Evolutionary conservation across 2,888 invertebrate species (phyloP), one percentile per base, ranked within the genome.

Genomic region (Sarcophaga rosellei): DNA sequence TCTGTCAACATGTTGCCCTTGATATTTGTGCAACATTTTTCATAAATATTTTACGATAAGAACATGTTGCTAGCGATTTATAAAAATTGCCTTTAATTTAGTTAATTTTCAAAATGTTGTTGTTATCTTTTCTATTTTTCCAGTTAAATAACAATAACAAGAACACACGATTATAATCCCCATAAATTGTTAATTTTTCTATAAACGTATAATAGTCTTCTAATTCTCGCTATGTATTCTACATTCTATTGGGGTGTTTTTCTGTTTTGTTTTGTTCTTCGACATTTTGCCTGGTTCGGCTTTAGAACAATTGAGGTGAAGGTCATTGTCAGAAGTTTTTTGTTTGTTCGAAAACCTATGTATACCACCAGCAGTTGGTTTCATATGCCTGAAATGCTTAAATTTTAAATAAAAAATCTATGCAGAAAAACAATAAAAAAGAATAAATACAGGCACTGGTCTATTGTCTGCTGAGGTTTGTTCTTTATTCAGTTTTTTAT

Each of bases 241-340:
- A 17, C 35, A 35, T 57, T 17, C 6, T 57, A 10, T 57, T 3
- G n/a, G 57, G 57, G 17, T 1, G 17, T 1, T 57, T 57, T 11
- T n/a, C 3, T 57, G 6, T 68, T 59, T 59, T 72, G 12, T 63
- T 63, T 63, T 80, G 80, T 10, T 35, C 35, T 35, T 35, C 1
- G 35, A 35, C 35, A 35, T 35, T 35, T 79, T 75, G 62, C 79
- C 72, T 82, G 70, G 35, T 81, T 85, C 57, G 75, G 82, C 72
- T 75, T 70, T 81, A 75, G 74, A 85, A 85, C 79, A 79, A 85
- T 85, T 85, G 75, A 79, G 75, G 82, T 82, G 82, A 85, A 85
- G 85, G 85, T 82, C 79, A 79, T 75, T 79, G 79, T 73, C 79
- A 85, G 76, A 23, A 35, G 35, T 35, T 76, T 78, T 72, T 57